These are phyloP conservation scores for Trachelus tabidus DNA, from an alignment of 2,888 invertebrate genomes.

Conservation along the genomic window DNA sequence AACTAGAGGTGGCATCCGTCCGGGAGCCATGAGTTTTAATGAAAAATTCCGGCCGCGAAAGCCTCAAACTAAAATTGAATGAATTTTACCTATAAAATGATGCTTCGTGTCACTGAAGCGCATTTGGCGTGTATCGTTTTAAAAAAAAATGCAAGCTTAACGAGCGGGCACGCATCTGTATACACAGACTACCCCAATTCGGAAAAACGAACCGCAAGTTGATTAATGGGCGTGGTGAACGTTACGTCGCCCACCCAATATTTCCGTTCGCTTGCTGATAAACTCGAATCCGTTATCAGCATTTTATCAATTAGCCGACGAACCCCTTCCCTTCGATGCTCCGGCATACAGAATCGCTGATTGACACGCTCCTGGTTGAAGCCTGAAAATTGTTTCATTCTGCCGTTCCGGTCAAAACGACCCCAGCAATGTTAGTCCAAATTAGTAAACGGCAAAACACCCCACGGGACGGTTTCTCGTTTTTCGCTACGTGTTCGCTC, in stretches of 20 bases:
- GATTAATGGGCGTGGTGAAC: conserved; percentile 8
- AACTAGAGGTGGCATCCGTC: no score
- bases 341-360: conserved; percentile 3
- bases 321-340: neutral
- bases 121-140: neutral
- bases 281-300: conserved; percentile 17
- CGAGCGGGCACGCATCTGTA: neutral
- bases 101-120: neutral
- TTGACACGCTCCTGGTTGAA: conserved; percentile 12
- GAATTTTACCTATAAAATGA: neutral
- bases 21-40: no score
- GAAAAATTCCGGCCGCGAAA: no score
- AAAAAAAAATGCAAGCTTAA: neutral
- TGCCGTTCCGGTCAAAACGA: neutral
- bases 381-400: conserved; percentile 28
- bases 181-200: neutral
- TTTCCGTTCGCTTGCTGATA: conserved; percentile 12
- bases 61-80: neutral
- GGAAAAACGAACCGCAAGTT: neutral
- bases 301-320: conserved; percentile 18
- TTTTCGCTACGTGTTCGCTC: neutral
- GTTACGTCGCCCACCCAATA: conserved; percentile 2
- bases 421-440: conserved; percentile 20
- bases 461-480: neutral
- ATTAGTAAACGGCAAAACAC: conserved; percentile 21